phyloP scores from a whole-genome alignment of 1,140 invertebrate genomes.

The Aphidius gifuensis region DNA sequence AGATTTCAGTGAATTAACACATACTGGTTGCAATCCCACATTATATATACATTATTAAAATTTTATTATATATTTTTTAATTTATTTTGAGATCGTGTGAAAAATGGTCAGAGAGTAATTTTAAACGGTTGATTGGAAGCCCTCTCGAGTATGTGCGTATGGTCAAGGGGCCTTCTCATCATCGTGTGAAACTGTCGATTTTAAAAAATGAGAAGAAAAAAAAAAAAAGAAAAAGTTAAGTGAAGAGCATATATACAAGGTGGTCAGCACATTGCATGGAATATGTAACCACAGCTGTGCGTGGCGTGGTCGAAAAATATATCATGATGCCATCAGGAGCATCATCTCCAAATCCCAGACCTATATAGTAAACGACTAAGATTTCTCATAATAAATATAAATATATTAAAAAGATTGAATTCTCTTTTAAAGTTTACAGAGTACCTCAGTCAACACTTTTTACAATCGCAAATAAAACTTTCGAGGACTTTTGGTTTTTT shows the following conservation, averaged over 20 bases:
- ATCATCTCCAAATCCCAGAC: constrained; percentile 23
- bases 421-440: not conserved
- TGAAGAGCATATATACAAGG: constrained; percentile 12
- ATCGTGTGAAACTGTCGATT: constrained; percentile 6
- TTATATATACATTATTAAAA: too few relatives aligned
- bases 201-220: constrained; percentile 8
- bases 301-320: constrained; percentile 29
- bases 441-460: constrained; percentile 13
- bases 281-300: constrained; percentile 47
- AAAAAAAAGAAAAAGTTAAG: constrained; percentile 8
- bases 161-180: not conserved
- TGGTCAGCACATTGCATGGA: constrained; percentile 42
- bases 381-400: constrained; percentile 38
- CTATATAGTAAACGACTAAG: constrained; percentile 26
- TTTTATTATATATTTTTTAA: not conserved
- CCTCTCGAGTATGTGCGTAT: not conserved
- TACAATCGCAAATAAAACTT: constrained; percentile 14
- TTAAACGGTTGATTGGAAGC: constrained; percentile 6
- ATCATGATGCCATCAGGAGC: not conserved
- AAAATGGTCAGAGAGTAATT: constrained; percentile 10
- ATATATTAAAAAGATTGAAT: constrained; percentile 20
- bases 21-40: too few relatives aligned
- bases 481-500: constrained; percentile 11
- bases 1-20: too few relatives aligned
- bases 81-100: constrained; percentile 16